phyloP scores from a whole-genome alignment of 2,113 vertebrate genomes.

The Solea senegalensis region DNA sequence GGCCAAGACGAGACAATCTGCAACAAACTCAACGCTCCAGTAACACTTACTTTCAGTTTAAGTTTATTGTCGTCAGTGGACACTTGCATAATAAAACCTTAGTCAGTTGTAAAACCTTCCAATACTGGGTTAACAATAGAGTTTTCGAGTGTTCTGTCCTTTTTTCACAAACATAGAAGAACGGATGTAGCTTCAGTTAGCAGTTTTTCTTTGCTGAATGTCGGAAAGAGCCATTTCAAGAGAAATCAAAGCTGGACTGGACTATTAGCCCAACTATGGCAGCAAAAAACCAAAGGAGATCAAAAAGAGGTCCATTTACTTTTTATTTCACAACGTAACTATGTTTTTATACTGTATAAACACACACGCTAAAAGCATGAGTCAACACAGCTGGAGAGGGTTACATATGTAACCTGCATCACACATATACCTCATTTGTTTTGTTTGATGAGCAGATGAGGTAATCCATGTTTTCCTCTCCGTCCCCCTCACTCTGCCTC shows the following conservation, averaged over 20 bases:
- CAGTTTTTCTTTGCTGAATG: too few relatives aligned
- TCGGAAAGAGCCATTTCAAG: neutral
- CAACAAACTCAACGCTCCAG: too few relatives aligned
- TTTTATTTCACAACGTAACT: slow-evolving; percentile 7
- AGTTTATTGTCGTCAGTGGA: too few relatives aligned
- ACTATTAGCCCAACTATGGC: neutral
- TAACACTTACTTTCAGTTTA: too few relatives aligned
- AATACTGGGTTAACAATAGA: too few relatives aligned
- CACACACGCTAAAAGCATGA: slow-evolving; percentile 47
- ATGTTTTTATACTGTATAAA: slow-evolving; percentile 4
- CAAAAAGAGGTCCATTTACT: neutral
- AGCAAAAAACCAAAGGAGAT: neutral
- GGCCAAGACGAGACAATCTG: too few relatives aligned
- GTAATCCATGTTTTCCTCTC: slow-evolving; percentile 58
- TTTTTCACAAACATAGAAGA: too few relatives aligned
- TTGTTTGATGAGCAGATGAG: slow-evolving; percentile 72
- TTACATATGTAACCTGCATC: slow-evolving; percentile 57
- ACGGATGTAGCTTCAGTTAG: too few relatives aligned
- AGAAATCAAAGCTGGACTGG: neutral
- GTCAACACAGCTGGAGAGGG: slow-evolving; percentile 60
- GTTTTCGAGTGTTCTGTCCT: too few relatives aligned
- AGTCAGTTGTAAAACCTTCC: too few relatives aligned
- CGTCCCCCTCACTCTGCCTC: slow-evolving; percentile 36
- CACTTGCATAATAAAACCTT: too few relatives aligned
- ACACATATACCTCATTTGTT: slow-evolving; percentile 77